Base-by-base conservation (phyloP, 1,140 invertebrate species). In the Pollicipes pollicipes region DNA sequence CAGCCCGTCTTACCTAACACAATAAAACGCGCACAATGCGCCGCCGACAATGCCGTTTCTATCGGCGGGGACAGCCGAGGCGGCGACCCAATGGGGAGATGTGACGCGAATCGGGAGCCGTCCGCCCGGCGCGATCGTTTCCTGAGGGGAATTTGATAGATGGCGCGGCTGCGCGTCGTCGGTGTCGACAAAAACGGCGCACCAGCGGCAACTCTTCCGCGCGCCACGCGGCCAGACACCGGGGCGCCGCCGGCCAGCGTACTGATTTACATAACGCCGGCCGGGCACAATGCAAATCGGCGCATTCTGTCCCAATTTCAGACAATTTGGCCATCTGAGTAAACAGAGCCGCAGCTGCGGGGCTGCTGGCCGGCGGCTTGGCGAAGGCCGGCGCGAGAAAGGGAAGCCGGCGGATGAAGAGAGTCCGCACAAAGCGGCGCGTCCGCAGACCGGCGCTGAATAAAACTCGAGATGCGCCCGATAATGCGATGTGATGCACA, bases 401-500 rank as follows among this genome's bases (percentile, higher is more conserved):
- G 45, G 45, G 45, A 58, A 21, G 2, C 45, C 2, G 45, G 45
- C 2, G 45, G 45, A 58, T 24, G 45, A 21, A 58, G 45, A 10
- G 45, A 24, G 45, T 10, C 45, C 21, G 45, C 13, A 58, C 45
- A 58, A 58, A 58, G 45, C 45, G 17, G 6, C 45, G 45, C 45
- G 45, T 58, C 45, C 45, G 45, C 45, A 2, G 45, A 21, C 21
- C 45, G 45, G 45, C 45, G 45, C 45, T 58, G 45, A 58, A 58
- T 58, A 58, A 58, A 58, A 58, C 45, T 58, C 45, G 45, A 58
- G 45, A 58, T 58, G 45, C 45, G 45, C 45, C 45, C 45, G 45
- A 58, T 58, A 58, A 58, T 58, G 45, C 45, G 45, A 58, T 58
- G 45, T 58, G 45, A 58, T 58, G 45, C 45, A 58, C 45, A 58